Evolutionary conservation across 2,113 vertebrate species (phyloP).

Genomic region (human (Homo sapiens)): GRCh38 chr11:69552001-69552500

Average conservation of each 20-base stretch:
- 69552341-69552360: not conserved
- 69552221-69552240: slow-evolving; percentile 48
- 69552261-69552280: not conserved
- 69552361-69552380: not conserved
- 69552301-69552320: not conserved
- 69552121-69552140: not conserved
- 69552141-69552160: not conserved
- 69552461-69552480: not conserved
- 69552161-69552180: not conserved
- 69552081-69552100: rapidly evolving
- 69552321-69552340: not conserved
- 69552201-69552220: slow-evolving; percentile 33
- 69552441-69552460: not conserved
- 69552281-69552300: not conserved
- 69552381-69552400: not conserved
- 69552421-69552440: rapidly evolving
- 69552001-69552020: not conserved
- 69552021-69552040: not conserved
- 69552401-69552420: not conserved
- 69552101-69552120: not conserved
- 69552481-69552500: too few species aligned
- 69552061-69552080: rapidly evolving
- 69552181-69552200: slow-evolving; percentile 5
- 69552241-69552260: not conserved
- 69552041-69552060: rapidly evolving